Evolutionary conservation across 2,113 vertebrate species (phyloP), one percentile per base, ranked within the genome.

Genomic region (Tauraco erythrolophus): DNA sequence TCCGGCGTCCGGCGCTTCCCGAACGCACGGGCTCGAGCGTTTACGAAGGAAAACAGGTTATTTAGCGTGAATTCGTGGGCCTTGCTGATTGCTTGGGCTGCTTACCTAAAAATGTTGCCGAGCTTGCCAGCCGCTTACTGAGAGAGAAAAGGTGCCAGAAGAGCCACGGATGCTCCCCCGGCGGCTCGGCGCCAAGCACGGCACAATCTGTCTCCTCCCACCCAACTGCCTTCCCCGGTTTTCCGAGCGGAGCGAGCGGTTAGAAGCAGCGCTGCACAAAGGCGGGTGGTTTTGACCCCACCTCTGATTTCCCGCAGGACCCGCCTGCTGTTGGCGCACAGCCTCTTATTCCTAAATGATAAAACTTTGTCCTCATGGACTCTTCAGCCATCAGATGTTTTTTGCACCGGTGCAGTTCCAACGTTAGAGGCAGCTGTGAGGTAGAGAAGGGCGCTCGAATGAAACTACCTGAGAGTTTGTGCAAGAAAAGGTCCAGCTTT

Each of bases 121-220:
- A 24, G 17, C 39, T 62, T 10, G 25, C 8, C 65, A 72, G 35
- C 37, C 21, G 6, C 53, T 24, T 11, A 4, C 4, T 6, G 50
- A 7, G 33, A 22, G 58, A 19, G 74, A 51, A 58, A 9, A 50
- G 81, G 23, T 58, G 10, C n/a, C 31, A 4, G 45, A 6, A 31
- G 24, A 3, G 41, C 14, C 48, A 11, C 10, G 14, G n/a, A 3
- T 25, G 28, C 31, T 51, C 24, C 27, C 39, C 14, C 2, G 25
- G n/a, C 5, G 5, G 13, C 43, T 11, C 35, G 1, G 19, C 22
- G n/a, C 30, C 54, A 19, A 19, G 39, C 31, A 2, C 10, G 4
- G n/a, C 41, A 18, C 50, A 2, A 4, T 43, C 27, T 22, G 7
- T 57, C 57, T 31, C 50, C 25, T 62, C 24, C 79, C 46, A 11